phyloP scores from a whole-genome alignment of 37 sponge, comb jelly and placozoan genomes.

The Corticium candelabrum region DNA sequence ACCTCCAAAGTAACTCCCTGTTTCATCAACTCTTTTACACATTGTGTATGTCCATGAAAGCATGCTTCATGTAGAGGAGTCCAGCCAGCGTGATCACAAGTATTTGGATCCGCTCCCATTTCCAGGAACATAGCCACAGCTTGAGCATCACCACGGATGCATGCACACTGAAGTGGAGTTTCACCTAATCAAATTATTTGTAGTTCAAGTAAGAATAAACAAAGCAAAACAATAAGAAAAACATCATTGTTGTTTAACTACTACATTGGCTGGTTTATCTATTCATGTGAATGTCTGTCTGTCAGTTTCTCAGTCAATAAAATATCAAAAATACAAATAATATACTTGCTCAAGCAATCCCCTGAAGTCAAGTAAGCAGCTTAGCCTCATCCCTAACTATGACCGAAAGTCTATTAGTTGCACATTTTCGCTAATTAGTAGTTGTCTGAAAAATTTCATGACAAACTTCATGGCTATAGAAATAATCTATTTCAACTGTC shows the following conservation, averaged over 20 bases:
- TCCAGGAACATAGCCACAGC: background rate
- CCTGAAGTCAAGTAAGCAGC: too few species aligned
- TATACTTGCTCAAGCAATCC: background rate
- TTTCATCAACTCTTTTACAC: background rate
- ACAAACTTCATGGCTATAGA: too few species aligned
- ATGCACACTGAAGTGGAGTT: background rate
- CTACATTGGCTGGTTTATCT: too few species aligned
- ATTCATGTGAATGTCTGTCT: too few species aligned
- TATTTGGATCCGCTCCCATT: background rate
- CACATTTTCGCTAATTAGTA: too few species aligned
- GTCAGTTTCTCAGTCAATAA: too few species aligned
- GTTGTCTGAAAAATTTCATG: too few species aligned
- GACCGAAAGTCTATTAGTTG: too few species aligned
- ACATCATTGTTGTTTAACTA: background rate
- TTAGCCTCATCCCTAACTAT: too few species aligned
- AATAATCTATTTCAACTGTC: too few species aligned
- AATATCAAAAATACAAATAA: background rate
- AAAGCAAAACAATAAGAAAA: background rate
- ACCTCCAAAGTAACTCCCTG: background rate
- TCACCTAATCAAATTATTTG: constrained; percentile 5
- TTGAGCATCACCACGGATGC: background rate
- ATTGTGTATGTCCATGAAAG: background rate
- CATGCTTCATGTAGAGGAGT: constrained; percentile 1
- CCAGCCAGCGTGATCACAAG: constrained; percentile 8
- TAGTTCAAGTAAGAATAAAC: background rate